Base-by-base conservation (phyloP, 2,888 invertebrate genomes). In the Andrena flavipes region DNA sequence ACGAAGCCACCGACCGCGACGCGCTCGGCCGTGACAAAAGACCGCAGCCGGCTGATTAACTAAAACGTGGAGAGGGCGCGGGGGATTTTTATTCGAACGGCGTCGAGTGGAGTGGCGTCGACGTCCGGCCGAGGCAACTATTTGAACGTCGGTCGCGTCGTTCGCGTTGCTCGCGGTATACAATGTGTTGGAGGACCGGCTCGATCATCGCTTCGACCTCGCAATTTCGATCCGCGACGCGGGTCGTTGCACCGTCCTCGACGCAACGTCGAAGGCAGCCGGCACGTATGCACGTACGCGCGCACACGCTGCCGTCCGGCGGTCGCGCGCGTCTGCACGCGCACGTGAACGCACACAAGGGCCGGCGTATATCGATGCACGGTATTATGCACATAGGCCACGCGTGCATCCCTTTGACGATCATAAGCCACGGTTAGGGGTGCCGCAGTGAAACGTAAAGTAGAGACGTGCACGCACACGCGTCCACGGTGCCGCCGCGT, bases 341-440 rank as follows among this genome's bases (percentile, higher is more conserved):
- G 26, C 65, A 35, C 51, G 59, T 20, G 13, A 49, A 16, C 48
- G n/a, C 8, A 30, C 60, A 49, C 64, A 1, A 8, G 23, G 23
- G 49, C 29, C 60, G 20, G 64, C 64, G 75, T 86, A 86, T 80
- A 83, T 85, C 83, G 85, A 79, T 87, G 87, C 87, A 87, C 87
- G 87, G 82, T 88, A 88, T 84, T 87, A 87, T 88, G 88, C 88
- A 83, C 88, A 88, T 88, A 88, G 87, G 83, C 87, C 85, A 87
- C 86, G 87, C 86, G 88, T 84, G 85, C 87, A 88, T 91, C 89
- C 89, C 89, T 90, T 90, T 90, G 89, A 91, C 86, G 88, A 86
- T 79, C 88, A 82, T 89, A 86, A 87, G 86, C 90, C 88, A 87
- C 84, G 82, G 88, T 87, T 87, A 84, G 88, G 90, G 90, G 88